Evolutionary conservation across 1,140 invertebrate genomes (phyloP).

Genomic region (Drosophila triauraria): DNA sequence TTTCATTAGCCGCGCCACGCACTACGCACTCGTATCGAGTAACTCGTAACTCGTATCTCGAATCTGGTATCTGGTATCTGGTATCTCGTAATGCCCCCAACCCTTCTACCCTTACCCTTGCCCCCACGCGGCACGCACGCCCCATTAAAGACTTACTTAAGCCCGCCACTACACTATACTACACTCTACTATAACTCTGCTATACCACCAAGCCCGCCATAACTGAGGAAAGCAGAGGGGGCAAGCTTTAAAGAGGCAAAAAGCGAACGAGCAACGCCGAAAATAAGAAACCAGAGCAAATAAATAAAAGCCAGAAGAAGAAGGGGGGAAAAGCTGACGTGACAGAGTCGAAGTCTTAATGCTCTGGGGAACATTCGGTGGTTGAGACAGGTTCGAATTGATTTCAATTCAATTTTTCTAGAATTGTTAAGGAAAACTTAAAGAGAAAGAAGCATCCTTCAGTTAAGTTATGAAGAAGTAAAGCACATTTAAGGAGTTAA

Average conservation of each 20-base stretch:
- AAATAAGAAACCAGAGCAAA: slow-evolving; percentile 53
- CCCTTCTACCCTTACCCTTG: not conserved
- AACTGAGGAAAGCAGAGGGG: not conserved
- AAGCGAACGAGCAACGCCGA: slow-evolving; percentile 31
- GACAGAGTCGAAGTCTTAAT: slow-evolving; percentile 36
- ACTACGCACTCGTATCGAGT: not conserved
- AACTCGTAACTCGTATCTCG: slow-evolving; percentile 3
- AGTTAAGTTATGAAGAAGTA: not conserved
- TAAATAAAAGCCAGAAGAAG: slow-evolving; percentile 33
- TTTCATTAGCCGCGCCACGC: slow-evolving; percentile 44
- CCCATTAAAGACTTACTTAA: slow-evolving; percentile 48
- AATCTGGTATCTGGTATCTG: slow-evolving; percentile 10
- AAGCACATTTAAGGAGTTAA: too few species aligned
- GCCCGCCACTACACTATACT: slow-evolving; percentile 22
- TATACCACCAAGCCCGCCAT: not conserved
- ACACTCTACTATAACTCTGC: not conserved
- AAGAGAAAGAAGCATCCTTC: not conserved
- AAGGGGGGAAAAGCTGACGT: slow-evolving; percentile 18
- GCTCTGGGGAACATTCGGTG: slow-evolving; percentile 25
- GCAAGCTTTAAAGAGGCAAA: slow-evolving; percentile 41
- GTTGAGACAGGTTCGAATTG: slow-evolving; percentile 6
- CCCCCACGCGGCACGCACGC: slow-evolving; percentile 26
- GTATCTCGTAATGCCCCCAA: slow-evolving; percentile 9
- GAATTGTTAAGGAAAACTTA: not conserved
- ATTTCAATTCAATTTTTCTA: slow-evolving; percentile 4